Base-by-base conservation (phyloP, 2,113 vertebrate species). In the Plectropomus leopardus region DNA sequence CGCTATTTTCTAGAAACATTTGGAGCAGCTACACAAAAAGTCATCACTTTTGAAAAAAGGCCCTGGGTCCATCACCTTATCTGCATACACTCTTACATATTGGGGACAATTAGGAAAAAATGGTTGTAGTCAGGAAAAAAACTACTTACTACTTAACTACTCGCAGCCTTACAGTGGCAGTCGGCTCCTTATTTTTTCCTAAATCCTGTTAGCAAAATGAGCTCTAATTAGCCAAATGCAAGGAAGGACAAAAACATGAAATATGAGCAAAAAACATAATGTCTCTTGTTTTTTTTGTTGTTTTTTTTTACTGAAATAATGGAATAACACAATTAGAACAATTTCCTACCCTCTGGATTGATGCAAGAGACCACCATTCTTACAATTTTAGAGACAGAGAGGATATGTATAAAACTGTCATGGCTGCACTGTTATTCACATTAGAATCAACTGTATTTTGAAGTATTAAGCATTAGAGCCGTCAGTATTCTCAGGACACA, bases 161-260 rank as follows among this genome's bases (percentile, higher is more conserved):
- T 40, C 11, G n/a, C n/a, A 40, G 36, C 36, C 36, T 34, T 47
- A 26, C 21, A 24, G 6, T 24, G 11, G 15, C 9, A 76, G 63
- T 50, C 54, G 53, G 45, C 10, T 19, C 17, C 47, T 61, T 44
- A 9, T n/a, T 53, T 42, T 36, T 24, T 8, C 24, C 24, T 42
- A 17, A 50, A 32, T 70, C 34, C 47, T 60, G 32, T 53, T 23
- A 26, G 53, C 8, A 17, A 51, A 30, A n/a, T 32, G 2, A 14
- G 4, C 7, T 59, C 19, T 42, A 51, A 77, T 69, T 51, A 68
- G 44, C 54, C 14, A 68, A 68, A 76, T 67, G 30, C 60, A 65
- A 55, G 50, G 40, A 24, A 3, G 21, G 63, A 58, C 23, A 50
- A 36, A 4, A 48, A 26, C 28, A 67, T 66, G 15, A 53, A 50